A percentile compares a stretch with the other conserved stretches of the same genome.
phyloP scores from a whole-genome alignment of 2,888 invertebrate genomes.

The Sipha maydis region DNA sequence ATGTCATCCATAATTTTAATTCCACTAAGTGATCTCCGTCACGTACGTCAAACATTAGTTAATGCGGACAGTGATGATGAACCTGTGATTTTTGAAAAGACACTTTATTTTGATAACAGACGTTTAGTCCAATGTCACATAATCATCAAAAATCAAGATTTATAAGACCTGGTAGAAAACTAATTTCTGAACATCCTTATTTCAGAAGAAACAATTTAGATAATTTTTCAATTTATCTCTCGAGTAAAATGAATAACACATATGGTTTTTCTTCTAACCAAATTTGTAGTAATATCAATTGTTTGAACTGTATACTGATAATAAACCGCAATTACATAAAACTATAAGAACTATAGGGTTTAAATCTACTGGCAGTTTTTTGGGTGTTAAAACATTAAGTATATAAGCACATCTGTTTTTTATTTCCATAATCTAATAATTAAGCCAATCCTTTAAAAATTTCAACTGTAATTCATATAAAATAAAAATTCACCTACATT shows the following conservation, averaged over 20 bases:
- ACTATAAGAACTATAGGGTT: no score
- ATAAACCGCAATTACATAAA: not conserved
- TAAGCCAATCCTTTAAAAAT: no score
- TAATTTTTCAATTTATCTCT: not conserved
- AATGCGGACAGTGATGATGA: constrained; percentile 37
- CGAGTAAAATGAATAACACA: not conserved
- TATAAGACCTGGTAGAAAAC: constrained; percentile 20
- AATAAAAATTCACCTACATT: no score
- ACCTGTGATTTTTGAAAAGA: not conserved
- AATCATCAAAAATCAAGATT: not conserved
- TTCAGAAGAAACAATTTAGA: constrained; percentile 7
- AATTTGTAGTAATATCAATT: not conserved
- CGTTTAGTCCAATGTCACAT: not conserved
- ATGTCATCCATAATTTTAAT: no score
- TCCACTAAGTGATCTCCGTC: no score
- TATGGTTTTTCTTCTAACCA: constrained; percentile 19
- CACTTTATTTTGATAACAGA: not conserved
- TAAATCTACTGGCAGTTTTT: no score
- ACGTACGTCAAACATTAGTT: no score
- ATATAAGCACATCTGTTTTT: no score
- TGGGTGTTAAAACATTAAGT: no score
- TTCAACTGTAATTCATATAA: no score
- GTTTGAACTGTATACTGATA: not conserved
- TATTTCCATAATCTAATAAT: no score
- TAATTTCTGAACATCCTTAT: constrained; percentile 36